Evolutionary conservation across 1,140 invertebrate genomes (phyloP), one percentile per base, ranked within the genome.

Genomic region (Ladona fulva): DNA sequence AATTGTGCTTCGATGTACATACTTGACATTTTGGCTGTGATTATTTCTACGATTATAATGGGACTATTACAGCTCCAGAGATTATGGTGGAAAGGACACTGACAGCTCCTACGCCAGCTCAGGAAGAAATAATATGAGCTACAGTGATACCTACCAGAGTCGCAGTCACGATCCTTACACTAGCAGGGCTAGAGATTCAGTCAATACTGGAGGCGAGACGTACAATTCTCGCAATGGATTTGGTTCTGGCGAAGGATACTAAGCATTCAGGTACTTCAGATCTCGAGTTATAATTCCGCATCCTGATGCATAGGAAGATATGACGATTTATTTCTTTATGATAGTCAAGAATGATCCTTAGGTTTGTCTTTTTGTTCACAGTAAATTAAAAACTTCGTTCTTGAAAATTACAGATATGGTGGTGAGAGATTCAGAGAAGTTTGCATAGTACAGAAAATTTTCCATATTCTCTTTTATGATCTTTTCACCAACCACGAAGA

Each of bases 61-160:
- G 29, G 74, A 78, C 52, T 78, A 76, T 78, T 78, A 42, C 78
- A 78, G 78, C 78, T 78, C 78, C 78, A 78, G 78, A 76, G 78
- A 78, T 76, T 78, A 78, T 78, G 78, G 78, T 76, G 74, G 78
- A 66, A 66, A 66, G 52, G 52, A 66, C 74, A 42, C 74, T 10
- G 78, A 78, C 37, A 73, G 76, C 76, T 78, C 77, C 37, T 78
- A 74, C 74, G 78, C 74, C 78, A 22, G 52, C n/a, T 66, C 52
- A 66, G 52, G 52, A 66, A 66, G 52, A 66, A 66, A 22, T 66
- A 66, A 22, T 66, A 66, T 66, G 52, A 66, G n/a, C 52, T 66
- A 66, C 52, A 66, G 52, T 66, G 52, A 66, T 66, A 19, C 52
- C 52, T 66, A 66, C 52, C 52, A 66, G 52, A 66, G 52, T 22